Percentiles rank a stretch among this genome's conserved stretches.
Conservation (phyloP, 2,888 invertebrate genomes). For the Leptinotarsa peninsularis region DNA sequence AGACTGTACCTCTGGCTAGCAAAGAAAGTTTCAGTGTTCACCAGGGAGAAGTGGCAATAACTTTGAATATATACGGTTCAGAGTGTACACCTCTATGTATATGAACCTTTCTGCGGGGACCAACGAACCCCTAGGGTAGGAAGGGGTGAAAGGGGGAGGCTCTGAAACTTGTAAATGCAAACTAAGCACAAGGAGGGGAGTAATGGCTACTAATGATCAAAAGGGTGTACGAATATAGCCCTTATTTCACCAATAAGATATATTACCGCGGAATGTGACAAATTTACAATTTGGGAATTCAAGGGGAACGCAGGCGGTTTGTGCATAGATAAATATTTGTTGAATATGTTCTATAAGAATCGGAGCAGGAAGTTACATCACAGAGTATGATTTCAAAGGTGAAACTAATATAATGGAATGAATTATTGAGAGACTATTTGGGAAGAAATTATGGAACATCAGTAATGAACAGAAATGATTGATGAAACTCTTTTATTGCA, state of each 20-base stretch:
- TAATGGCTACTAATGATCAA: constrained; percentile 66
- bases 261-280: constrained; percentile 63
- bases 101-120: constrained; percentile 64
- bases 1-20: constrained; percentile 42
- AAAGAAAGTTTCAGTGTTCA: constrained; percentile 49
- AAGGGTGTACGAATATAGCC: constrained; percentile 63
- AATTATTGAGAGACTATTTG: no score
- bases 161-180: constrained; percentile 67
- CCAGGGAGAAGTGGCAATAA: constrained; percentile 43
- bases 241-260: constrained; percentile 65
- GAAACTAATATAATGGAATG: no score
- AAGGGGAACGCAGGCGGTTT: constrained; percentile 28
- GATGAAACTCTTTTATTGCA: no score
- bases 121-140: constrained; percentile 56
- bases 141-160: constrained; percentile 41
- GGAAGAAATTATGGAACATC: no score
- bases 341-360: background rate
- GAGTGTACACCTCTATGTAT: constrained; percentile 68
- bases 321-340: constrained; percentile 19
- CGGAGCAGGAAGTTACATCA: background rate
- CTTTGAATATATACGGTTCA: constrained; percentile 48
- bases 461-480: no score
- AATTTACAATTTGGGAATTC: constrained; percentile 64
- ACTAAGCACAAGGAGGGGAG: constrained; percentile 66
- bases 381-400: no score